A percentile compares a stretch with the other conserved stretches of the same genome.
Evolutionary conservation across 2,113 vertebrate genomes (phyloP).

Genomic region (Sinocyclocheilus anophthalmus): DNA sequence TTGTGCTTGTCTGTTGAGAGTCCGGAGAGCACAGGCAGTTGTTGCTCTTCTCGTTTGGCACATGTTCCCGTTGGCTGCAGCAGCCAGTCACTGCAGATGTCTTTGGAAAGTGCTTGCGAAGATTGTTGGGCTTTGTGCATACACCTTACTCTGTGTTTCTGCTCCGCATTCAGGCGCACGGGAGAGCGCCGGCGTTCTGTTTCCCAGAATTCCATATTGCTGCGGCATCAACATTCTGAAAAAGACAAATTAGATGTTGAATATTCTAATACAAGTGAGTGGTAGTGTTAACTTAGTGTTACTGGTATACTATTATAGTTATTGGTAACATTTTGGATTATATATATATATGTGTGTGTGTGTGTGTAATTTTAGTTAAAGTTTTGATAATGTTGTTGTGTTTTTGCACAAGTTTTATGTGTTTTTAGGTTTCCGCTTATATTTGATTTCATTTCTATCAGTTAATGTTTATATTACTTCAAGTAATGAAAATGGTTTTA

Average conservation of each 20-base stretch:
- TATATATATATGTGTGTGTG: no score
- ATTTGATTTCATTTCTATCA: no score
- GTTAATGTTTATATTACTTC: no score
- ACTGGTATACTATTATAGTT: not conserved
- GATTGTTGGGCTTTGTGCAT: constrained; percentile 28
- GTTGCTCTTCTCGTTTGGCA: constrained; percentile 50
- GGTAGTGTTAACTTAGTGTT: not conserved
- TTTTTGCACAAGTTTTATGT: not conserved
- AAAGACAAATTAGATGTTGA: constrained; percentile 40
- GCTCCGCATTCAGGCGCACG: not conserved
- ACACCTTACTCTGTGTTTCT: not conserved
- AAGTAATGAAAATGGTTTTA: not conserved
- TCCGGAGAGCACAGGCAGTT: constrained; percentile 34
- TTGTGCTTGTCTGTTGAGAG: constrained; percentile 34
- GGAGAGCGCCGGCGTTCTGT: constrained; percentile 41
- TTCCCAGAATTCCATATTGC: constrained; percentile 56
- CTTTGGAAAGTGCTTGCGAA: constrained; percentile 47
- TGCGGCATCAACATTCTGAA: constrained; percentile 76
- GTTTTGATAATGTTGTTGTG: not conserved
- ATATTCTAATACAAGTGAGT: not conserved
- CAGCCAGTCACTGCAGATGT: constrained; percentile 32
- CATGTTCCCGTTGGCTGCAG: constrained; percentile 23
- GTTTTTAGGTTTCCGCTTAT: not conserved
- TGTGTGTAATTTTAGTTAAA: not conserved
- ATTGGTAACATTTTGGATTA: not conserved